These are phyloP conservation scores for Drosophila melanosoma DNA, from an alignment of 2,888 invertebrate genomes.

Conservation along the genomic window DNA sequence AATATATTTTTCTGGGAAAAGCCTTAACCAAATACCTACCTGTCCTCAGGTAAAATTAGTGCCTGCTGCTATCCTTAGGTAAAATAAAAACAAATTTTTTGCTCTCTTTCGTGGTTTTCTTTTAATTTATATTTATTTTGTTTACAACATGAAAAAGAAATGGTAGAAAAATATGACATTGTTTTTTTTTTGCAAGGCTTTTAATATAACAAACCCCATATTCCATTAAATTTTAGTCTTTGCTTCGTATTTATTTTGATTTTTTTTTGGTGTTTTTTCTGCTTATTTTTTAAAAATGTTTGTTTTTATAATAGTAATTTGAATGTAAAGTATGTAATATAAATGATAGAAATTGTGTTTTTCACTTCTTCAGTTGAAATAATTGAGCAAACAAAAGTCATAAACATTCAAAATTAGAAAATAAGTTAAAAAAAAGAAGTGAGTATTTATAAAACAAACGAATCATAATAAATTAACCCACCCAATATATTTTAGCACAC, in stretches of 20 bases:
- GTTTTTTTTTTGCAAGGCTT: slow-evolving; percentile 47
- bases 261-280: slow-evolving; percentile 23
- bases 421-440: slow-evolving; percentile 16
- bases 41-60: slow-evolving; percentile 8
- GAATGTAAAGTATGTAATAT: slow-evolving; percentile 38
- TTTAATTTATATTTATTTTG: slow-evolving; percentile 39
- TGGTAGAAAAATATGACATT: slow-evolving; percentile 78
- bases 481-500: slow-evolving; percentile 27
- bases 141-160: slow-evolving; percentile 81
- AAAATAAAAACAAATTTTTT: slow-evolving; percentile 5
- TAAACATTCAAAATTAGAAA: slow-evolving; percentile 25
- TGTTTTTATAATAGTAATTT: slow-evolving; percentile 37
- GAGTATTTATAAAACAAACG: slow-evolving; percentile 47
- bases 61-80: not conserved
- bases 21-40: slow-evolving; percentile 3
- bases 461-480: slow-evolving; percentile 58
- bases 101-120: slow-evolving; percentile 34
- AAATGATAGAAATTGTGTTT: slow-evolving; percentile 17
- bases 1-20: not conserved
- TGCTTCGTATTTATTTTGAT: slow-evolving; percentile 46
- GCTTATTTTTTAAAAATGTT: slow-evolving; percentile 7
- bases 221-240: slow-evolving; percentile 71
- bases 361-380: slow-evolving; percentile 14
- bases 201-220: slow-evolving; percentile 61
- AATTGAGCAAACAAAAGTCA: slow-evolving; percentile 38